Conservation (phyloP, 2,888 invertebrate species). For the Philereme transversata region DNA sequence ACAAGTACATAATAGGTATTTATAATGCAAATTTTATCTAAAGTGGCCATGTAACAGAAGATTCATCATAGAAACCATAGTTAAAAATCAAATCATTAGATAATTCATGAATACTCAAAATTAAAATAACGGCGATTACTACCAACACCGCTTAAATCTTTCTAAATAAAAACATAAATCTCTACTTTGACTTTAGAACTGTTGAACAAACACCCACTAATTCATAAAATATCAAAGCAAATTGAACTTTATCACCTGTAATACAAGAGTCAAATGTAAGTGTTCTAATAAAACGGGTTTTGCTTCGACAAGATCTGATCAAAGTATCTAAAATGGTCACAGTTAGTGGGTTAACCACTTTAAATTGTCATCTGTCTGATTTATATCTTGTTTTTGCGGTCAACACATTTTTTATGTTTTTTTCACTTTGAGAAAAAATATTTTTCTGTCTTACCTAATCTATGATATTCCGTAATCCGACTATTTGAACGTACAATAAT, state of each 20-base stretch:
- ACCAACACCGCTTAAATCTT: conserved; percentile 77
- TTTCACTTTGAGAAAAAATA: conserved; percentile 43
- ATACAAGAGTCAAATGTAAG: conserved; percentile 44
- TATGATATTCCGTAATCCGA: background rate
- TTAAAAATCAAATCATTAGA: conserved; percentile 46
- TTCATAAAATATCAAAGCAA: conserved; percentile 46
- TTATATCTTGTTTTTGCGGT: conserved; percentile 82
- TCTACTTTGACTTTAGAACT: conserved; percentile 70
- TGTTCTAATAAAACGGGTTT: conserved; percentile 52
- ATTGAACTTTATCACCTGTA: conserved; percentile 52
- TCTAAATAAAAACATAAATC: conserved; percentile 83
- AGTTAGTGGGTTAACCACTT: conserved; percentile 85
- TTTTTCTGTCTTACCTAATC: conserved; percentile 23
- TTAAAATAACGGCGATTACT: conserved; percentile 79
- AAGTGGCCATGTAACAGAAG: background rate
- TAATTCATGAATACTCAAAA: conserved; percentile 70
- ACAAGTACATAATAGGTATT: too few species aligned
- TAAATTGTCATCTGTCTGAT: conserved; percentile 85
- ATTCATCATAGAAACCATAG: background rate
- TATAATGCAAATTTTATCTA: too few species aligned
- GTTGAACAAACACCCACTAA: conserved; percentile 80
- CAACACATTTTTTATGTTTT: conserved; percentile 75
- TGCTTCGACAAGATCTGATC: conserved; percentile 81
- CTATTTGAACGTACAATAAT: background rate
- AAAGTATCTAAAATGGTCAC: conserved; percentile 85